phyloP scores from a whole-genome alignment of 2,888 invertebrate species.

The Meandrusa payeni region DNA sequence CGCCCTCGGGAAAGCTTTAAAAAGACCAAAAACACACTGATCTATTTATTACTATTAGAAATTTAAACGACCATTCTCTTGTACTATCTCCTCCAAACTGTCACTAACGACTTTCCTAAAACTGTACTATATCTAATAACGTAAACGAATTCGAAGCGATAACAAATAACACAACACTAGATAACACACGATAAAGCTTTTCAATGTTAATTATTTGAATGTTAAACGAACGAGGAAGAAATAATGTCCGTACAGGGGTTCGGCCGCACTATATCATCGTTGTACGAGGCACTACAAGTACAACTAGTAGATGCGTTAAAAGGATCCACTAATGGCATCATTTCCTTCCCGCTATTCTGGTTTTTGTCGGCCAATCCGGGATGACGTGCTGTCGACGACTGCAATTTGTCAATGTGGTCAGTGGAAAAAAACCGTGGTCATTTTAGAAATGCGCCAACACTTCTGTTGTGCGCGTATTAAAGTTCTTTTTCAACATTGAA shows the following conservation, averaged over 20 bases:
- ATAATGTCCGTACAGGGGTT: neutral
- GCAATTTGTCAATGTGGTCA: conserved; percentile 42
- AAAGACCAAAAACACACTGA: too few species aligned
- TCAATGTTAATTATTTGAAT: conserved; percentile 23
- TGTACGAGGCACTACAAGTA: conserved; percentile 10
- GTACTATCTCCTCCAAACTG: neutral
- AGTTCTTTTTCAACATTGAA: conserved; percentile 24
- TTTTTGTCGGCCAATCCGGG: conserved; percentile 39
- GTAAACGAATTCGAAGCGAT: conserved; percentile 3
- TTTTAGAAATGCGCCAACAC: conserved; percentile 28
- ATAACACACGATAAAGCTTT: conserved; percentile 18
- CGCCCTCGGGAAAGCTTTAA: too few species aligned
- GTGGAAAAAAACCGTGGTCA: conserved; percentile 30
- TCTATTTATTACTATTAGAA: conserved; percentile 14
- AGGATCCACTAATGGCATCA: conserved; percentile 32
- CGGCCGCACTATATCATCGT: conserved; percentile 9
- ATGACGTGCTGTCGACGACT: conserved; percentile 28
- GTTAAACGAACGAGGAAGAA: conserved; percentile 10
- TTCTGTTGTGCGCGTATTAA: conserved; percentile 26
- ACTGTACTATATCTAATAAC: conserved; percentile 3
- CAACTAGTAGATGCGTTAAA: conserved; percentile 17
- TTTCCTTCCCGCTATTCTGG: conserved; percentile 35
- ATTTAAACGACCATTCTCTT: conserved; percentile 4
- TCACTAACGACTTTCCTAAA: conserved; percentile 8
- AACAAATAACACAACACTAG: conserved; percentile 9